These are phyloP conservation scores for Carassius auratus DNA, from an alignment of 2,113 vertebrate species.

Conservation along the genomic window DNA sequence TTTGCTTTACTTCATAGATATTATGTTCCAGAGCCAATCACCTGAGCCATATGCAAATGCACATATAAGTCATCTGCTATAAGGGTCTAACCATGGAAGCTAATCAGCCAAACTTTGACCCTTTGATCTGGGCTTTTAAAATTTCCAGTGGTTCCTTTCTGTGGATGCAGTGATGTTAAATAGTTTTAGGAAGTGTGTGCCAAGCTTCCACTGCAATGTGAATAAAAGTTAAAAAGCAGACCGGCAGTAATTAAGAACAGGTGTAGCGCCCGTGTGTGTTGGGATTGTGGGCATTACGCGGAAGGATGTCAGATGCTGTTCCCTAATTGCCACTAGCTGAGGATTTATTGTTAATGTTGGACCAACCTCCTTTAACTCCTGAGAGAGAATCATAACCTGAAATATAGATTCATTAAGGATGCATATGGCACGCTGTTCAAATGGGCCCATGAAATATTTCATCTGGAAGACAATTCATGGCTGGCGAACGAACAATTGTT, in stretches of 20 bases:
- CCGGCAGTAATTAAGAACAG: constrained; percentile 57
- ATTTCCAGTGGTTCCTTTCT: constrained; percentile 35
- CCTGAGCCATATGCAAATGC: background rate
- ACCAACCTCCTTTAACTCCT: constrained; percentile 48
- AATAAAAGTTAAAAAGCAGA: constrained; percentile 59
- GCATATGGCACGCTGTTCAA: constrained; percentile 61
- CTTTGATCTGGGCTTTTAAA: background rate
- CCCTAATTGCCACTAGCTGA: constrained; percentile 51
- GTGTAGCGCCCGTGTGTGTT: background rate
- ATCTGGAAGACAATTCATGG: constrained; percentile 49
- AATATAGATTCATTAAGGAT: constrained; percentile 65
- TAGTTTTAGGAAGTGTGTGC: constrained; percentile 49
- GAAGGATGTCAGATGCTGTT: constrained; percentile 57
- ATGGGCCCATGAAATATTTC: constrained; percentile 55
- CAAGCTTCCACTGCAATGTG: constrained; percentile 57
- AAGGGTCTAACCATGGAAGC: background rate
- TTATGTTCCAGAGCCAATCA: background rate
- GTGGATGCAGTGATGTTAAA: constrained; percentile 52
- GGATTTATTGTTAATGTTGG: constrained; percentile 60
- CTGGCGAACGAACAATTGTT: constrained; percentile 38
- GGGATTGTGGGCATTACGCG: constrained; percentile 29
- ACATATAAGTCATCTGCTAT: background rate
- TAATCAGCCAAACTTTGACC: background rate
- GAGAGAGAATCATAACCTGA: constrained; percentile 58
- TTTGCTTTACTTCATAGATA: background rate